Percentiles rank a stretch among this genome's conserved stretches.
phyloP scores from a whole-genome alignment of 2,797 vertebrate genomes.

The Mormyrus proboscirostris region DNA sequence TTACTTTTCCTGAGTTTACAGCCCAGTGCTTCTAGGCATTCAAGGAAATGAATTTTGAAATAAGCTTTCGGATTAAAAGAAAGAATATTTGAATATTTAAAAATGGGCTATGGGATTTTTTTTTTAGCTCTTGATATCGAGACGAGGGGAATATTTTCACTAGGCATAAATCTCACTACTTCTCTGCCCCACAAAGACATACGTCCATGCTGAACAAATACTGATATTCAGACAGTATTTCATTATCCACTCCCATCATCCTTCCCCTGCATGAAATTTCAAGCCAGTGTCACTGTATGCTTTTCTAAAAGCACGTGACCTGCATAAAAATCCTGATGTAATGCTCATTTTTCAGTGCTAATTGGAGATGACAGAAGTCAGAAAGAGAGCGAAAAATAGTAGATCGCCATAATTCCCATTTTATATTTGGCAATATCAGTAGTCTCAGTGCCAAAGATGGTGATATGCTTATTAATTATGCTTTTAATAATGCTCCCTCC shows the following conservation, averaged over 20 bases:
- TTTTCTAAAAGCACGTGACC: conserved; percentile 11
- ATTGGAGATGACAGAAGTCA: conserved; percentile 2
- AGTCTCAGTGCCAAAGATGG: not conserved
- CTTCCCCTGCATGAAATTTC: not conserved
- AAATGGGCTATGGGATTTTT: conserved; percentile 16
- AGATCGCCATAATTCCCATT: not conserved
- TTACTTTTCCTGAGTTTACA: conserved; percentile 4
- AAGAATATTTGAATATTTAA: conserved; percentile 40
- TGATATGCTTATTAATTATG: conserved; percentile 26
- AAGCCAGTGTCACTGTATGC: conserved; percentile 6
- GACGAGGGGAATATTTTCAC: conserved; percentile 22
- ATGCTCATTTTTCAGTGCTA: not conserved
- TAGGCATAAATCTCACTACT: not conserved
- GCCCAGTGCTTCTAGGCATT: not conserved
- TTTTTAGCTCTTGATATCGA: conserved; percentile 30
- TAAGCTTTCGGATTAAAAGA: conserved; percentile 43
- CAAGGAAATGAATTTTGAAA: conserved; percentile 15
- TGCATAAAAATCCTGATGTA: not conserved
- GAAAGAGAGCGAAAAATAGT: not conserved
- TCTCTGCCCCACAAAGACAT: not conserved
- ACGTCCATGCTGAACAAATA: not conserved
- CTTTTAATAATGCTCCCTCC: conserved; percentile 19
- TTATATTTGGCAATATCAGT: not conserved
- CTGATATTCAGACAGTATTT: conserved; percentile 4
- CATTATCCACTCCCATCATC: not conserved